Conservation (phyloP, 2,113 vertebrate genomes). For the Caranx melampygus region DNA sequence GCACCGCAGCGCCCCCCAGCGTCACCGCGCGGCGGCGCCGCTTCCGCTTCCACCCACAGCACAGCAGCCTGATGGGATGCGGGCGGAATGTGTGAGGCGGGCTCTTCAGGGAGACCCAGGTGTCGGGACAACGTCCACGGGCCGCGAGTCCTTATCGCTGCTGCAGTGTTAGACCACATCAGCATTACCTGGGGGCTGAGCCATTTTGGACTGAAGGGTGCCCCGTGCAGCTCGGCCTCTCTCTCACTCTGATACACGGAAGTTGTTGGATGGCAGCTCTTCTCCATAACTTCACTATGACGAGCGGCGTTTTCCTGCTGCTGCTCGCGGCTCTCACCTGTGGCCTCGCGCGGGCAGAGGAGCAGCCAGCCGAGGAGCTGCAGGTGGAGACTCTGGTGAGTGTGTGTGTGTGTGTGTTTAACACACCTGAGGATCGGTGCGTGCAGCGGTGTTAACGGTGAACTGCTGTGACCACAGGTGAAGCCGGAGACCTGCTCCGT, state of each 20-base stretch:
- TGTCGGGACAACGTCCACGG: slow-evolving; percentile 76
- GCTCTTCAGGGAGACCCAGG: slow-evolving; percentile 75
- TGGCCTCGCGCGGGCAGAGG: slow-evolving; percentile 60
- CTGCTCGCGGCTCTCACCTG: slow-evolving; percentile 66
- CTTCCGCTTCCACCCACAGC: slow-evolving; percentile 48
- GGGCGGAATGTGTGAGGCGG: slow-evolving; percentile 80
- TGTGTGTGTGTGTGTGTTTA: neutral
- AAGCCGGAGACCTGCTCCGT: slow-evolving; percentile 87
- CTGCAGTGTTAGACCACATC: slow-evolving; percentile 78
- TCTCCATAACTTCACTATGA: slow-evolving; percentile 75
- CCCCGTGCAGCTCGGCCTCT: slow-evolving; percentile 28
- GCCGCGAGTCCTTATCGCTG: slow-evolving; percentile 72
- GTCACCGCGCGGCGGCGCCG: neutral
- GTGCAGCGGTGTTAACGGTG: slow-evolving; percentile 26
- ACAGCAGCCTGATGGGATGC: slow-evolving; percentile 74
- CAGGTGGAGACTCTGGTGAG: slow-evolving; percentile 85
- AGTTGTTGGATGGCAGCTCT: slow-evolving; percentile 54
- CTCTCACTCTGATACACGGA: slow-evolving; percentile 19
- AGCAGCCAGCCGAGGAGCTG: slow-evolving; percentile 69
- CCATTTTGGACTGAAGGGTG: slow-evolving; percentile 44
- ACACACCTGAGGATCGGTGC: neutral
- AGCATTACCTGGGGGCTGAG: slow-evolving; percentile 69
- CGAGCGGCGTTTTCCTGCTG: slow-evolving; percentile 57
- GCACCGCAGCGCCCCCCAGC: slow-evolving; percentile 57
- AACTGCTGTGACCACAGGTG: slow-evolving; percentile 70